Evolutionary conservation across 2,797 vertebrate species (phyloP), one percentile per base, ranked within the genome.

Genomic region (Arnoldichthys spilopterus): DNA sequence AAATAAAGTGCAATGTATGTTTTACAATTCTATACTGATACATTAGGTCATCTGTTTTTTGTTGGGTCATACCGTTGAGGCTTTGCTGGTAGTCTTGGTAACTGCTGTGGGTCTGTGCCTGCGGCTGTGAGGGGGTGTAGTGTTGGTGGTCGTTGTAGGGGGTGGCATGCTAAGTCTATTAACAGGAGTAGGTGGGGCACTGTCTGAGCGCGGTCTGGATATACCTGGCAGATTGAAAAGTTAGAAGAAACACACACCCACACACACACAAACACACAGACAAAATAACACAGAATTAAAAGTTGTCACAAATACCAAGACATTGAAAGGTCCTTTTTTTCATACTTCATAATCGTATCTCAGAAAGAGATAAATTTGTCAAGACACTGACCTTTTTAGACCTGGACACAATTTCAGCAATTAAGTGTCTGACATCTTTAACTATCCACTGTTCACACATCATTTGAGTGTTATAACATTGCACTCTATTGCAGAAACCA

Each of bases 121-220:
- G 26, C 95, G 93, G 86, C 90, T 96, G 83, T 96, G 96, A 32
- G 96, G 96, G 0, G 96, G 95, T 0, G 96, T 96, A 69, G 96
- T 95, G 82, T 91, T 95, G 83, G 88, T 90, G 13, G 90, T 92
- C 6, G 92, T 87, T 24, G 53, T 91, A 0, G 84, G 18, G 11
- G 94, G 93, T 30, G 95, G 94, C 93, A 96, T 90, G 86, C 91
- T 98, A 78, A 96, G 85, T 80, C 95, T 89, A 78, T 95, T 96
- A 26, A 96, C 94, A 0, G 97, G 96, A 0, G 94, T 96, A 82
- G 96, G 95, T 0, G 97, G 97, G 30, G 96, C 96, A 13, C 96
- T 98, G 76, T 97, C 97, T 20, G 96, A 95, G 1, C 96, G 91
- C 43, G 96, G 96, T 9, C 97, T 94, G 26, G 96, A 97, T 86